Conservation (phyloP, 2,888 invertebrate species). For the Pasiphila rectangulata region DNA sequence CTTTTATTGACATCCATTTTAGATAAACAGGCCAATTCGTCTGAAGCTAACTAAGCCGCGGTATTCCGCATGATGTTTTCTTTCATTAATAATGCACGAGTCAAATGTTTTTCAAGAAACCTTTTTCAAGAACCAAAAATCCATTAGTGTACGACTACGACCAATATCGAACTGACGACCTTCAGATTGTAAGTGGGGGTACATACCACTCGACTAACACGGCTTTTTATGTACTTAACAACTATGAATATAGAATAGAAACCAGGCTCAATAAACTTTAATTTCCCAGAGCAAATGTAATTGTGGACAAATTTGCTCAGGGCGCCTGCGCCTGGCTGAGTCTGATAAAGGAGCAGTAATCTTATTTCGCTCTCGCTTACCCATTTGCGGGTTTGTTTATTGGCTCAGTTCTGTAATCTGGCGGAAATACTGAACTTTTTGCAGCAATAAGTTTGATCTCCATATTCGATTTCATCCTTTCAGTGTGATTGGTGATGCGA, state of each 20-base stretch:
- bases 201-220: too few species aligned
- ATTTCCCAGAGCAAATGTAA: constrained; percentile 45
- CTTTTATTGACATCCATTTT: too few species aligned
- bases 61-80: too few species aligned
- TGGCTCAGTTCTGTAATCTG: constrained; percentile 28
- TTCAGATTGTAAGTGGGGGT: too few species aligned
- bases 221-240: too few species aligned
- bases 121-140: too few species aligned
- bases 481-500: constrained; percentile 13
- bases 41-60: too few species aligned
- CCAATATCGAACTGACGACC: too few species aligned
- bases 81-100: too few species aligned
- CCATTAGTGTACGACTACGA: too few species aligned
- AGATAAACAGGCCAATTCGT: too few species aligned
- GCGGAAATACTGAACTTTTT: constrained; percentile 23
- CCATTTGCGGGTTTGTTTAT: constrained; percentile 38
- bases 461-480: constrained; percentile 12
- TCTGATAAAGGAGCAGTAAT: constrained; percentile 54
- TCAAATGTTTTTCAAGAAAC: too few species aligned
- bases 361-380: constrained; percentile 42
- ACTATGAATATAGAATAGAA: constrained; percentile 20
- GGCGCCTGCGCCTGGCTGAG: constrained; percentile 48
- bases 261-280: constrained; percentile 29
- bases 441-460: constrained; percentile 12
- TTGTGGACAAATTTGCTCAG: constrained; percentile 59